Evolutionary conservation across 1,140 invertebrate genomes (phyloP), one percentile per base, ranked within the genome.

Genomic region (Drosophila setifemur): DNA sequence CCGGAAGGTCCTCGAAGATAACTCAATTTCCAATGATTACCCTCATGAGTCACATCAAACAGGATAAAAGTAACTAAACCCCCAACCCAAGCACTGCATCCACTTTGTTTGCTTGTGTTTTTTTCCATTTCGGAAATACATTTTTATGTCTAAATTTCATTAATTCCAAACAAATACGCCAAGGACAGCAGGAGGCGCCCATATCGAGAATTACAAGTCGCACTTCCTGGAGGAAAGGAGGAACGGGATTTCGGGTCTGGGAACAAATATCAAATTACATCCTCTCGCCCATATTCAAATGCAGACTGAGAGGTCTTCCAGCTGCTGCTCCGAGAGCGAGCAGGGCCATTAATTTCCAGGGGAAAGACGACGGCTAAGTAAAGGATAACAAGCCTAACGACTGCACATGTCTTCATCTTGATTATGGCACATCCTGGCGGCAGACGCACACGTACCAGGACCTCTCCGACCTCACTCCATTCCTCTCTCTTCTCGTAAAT

Each of bases 61-160:
- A 53, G 35, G 37, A 50, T 40, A 35, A 58, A n/a, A 55, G 18
- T 45, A 0, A 4, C 12, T 28, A 33, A 1, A 23, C n/a, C 6
- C 11, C 3, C 16, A n/a, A n/a, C n/a, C n/a, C n/a, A n/a, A n/a
- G n/a, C n/a, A n/a, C n/a, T n/a, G n/a, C 40, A 39, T 29, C 35
- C 55, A 23, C 55, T 25, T 53, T 55, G 60, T 73, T 78, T 76
- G 63, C 64, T 70, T 79, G 66, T n/a, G n/a, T n/a, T 64, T 66
- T 47, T 78, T 35, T 61, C 61, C 63, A 47, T 43, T 52, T 37
- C 52, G 47, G 48, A 47, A 49, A 54, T 40, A 63, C 50, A 66
- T 66, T 74, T 85, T 75, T 55, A 85, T 86, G 79, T 85, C 81
- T 86, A 86, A 85, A 85, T 85, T 85, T 85, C 81, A 85, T 85